These are phyloP conservation scores for Phrynocephalus vlangalii DNA, from an alignment of 2,797 vertebrate species.

Conservation along the genomic window DNA sequence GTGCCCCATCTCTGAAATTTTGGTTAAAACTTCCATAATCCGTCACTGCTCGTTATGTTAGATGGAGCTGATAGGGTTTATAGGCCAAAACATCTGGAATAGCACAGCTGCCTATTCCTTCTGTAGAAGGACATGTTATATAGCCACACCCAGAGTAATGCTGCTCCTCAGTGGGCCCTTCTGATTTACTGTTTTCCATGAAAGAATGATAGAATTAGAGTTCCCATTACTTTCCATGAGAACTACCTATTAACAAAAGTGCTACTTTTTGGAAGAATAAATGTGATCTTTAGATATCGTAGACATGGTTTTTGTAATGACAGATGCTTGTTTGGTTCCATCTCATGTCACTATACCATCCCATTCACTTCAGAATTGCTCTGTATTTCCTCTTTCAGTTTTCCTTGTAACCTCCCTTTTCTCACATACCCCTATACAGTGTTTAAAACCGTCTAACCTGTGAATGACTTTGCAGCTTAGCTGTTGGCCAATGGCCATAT, in stretches of 20 bases:
- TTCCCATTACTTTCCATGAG: background rate
- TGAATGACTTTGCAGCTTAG: background rate
- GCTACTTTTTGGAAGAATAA: background rate
- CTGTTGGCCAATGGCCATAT: background rate
- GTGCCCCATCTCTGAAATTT: too few species aligned
- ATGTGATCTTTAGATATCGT: conserved; percentile 4
- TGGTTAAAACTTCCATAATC: background rate
- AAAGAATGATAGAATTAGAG: too few species aligned
- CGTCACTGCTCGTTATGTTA: background rate
- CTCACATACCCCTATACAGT: background rate
- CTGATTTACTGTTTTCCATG: too few species aligned
- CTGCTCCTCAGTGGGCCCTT: too few species aligned
- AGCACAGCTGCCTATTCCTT: too few species aligned
- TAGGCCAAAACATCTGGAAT: too few species aligned
- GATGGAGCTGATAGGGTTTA: background rate
- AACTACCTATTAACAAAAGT: conserved; percentile 5
- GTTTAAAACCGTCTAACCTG: background rate
- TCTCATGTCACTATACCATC: conserved; percentile 10
- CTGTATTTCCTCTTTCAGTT: background rate
- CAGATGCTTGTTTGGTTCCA: background rate
- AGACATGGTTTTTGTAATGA: background rate
- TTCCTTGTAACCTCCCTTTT: conserved; percentile 7
- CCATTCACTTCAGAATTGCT: conserved; percentile 8
- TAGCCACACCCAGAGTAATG: too few species aligned
- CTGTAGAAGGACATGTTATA: too few species aligned